Evolutionary conservation across 2,113 vertebrate genomes (phyloP), one percentile per base, ranked within the genome.

Genomic region (Saccopteryx bilineata): DNA sequence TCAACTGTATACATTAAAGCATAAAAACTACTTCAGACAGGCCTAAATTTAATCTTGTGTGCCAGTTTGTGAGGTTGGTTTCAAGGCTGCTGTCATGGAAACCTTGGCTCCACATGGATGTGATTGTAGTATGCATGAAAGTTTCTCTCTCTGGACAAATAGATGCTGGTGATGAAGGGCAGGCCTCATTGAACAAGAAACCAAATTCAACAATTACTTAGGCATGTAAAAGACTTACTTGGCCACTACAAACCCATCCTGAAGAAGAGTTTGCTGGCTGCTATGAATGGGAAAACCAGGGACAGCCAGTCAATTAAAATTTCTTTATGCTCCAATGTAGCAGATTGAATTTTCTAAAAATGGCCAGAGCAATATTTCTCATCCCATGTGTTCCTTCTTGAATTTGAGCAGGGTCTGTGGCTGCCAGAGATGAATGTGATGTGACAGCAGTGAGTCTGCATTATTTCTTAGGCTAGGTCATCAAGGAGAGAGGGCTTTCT

Each of bases 211-310:
- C 96, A 97, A 96, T 97, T 98, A 99, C 99, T 99, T 99, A 75
- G 99, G 99, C 99, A 99, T 99, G 98, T 99, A 99, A 97, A 99
- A 98, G 81, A 99, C 98, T 96, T 99, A 98, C 97, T 99, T 99
- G 9, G 99, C 99, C 97, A 99, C 99, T 82, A 99, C 99, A 98
- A 99, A 95, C 99, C 99, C 97, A 99, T 99, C 90, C 98, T 98
- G 98, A 99, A 99, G 98, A 99, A 99, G 72, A 99, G 98, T 98
- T 99, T 99, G 97, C 98, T 99, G 97, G 99, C 99, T 87, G 99
- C 99, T 97, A 99, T 98, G 98, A 99, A 99, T 87, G 98, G 99
- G 97, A 99, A 99, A 95, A 99, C 97, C 96, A 99, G 98, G 97
- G 99, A 99, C 95, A 99, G 98, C 58, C 99, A 94, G 85, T 99